Evolutionary conservation across 2,113 vertebrate species (phyloP).

Genomic region (Peromyscus leucopus): DNA sequence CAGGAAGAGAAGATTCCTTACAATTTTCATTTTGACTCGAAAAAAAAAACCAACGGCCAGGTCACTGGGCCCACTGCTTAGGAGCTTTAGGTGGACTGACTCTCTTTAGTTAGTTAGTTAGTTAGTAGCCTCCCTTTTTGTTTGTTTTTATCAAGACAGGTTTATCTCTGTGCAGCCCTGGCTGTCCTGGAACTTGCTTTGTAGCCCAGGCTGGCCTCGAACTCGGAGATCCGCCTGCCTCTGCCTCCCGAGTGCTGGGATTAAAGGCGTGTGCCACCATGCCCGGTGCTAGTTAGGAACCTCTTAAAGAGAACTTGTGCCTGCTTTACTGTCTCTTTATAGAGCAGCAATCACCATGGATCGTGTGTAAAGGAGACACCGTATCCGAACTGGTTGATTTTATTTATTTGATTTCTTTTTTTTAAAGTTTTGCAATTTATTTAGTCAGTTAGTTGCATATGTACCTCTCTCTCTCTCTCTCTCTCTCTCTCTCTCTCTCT

Average conservation of each 20-base stretch:
- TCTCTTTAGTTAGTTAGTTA: neutral
- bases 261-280: neutral
- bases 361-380: neutral
- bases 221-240: neutral
- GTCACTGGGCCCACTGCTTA: neutral
- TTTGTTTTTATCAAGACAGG: neutral
- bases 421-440: neutral
- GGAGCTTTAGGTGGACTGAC: neutral
- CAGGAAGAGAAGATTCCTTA: neutral
- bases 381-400: neutral
- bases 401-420: neutral
- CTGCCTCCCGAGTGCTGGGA: neutral
- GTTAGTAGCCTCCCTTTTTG: neutral
- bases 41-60: constrained; percentile 4
- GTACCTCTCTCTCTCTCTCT: neutral
- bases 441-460: neutral
- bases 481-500: no score
- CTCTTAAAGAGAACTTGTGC: neutral
- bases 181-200: neutral
- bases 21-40: constrained; percentile 45
- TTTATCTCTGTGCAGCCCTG: neutral
- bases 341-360: neutral
- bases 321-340: neutral
- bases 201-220: neutral
- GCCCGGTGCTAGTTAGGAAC: neutral